These are phyloP conservation scores for Andricus grossulariae DNA, from an alignment of 1,140 invertebrate species.

Conservation along the genomic window DNA sequence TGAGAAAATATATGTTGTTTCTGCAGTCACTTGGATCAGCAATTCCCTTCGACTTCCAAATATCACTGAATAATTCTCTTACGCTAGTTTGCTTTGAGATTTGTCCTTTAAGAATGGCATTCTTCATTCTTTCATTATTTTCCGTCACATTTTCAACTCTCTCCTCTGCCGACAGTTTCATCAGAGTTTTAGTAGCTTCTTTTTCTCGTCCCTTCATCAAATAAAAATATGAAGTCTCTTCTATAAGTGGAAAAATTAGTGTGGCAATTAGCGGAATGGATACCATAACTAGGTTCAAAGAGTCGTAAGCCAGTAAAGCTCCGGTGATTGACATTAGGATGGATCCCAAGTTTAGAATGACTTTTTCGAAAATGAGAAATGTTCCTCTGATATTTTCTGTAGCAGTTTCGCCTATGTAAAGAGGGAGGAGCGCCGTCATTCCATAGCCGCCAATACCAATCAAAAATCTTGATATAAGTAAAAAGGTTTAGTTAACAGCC, in stretches of 20 bases:
- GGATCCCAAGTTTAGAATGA: slow-evolving; percentile 77
- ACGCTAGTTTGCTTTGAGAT: slow-evolving; percentile 47
- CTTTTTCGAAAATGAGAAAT: slow-evolving; percentile 73
- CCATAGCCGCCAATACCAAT: slow-evolving; percentile 76
- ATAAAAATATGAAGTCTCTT: too few relatives aligned
- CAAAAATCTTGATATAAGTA: slow-evolving; percentile 64
- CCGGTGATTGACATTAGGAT: slow-evolving; percentile 76
- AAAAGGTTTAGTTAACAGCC: slow-evolving; percentile 50
- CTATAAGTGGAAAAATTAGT: too few relatives aligned
- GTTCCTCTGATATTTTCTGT: slow-evolving; percentile 76
- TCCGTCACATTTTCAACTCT: slow-evolving; percentile 69
- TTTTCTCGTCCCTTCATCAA: too few relatives aligned
- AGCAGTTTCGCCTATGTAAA: too few relatives aligned
- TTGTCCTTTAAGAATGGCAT: slow-evolving; percentile 76
- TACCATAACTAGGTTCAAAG: too few relatives aligned
- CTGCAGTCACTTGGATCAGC: slow-evolving; percentile 81
- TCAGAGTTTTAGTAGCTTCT: too few relatives aligned
- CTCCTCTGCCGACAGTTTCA: too few relatives aligned
- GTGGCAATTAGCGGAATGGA: too few relatives aligned
- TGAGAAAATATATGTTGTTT: slow-evolving; percentile 85
- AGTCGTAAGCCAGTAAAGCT: too few relatives aligned
- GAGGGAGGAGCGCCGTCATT: slow-evolving; percentile 72
- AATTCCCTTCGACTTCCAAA: slow-evolving; percentile 79
- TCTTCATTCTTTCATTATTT: slow-evolving; percentile 80
- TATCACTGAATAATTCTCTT: slow-evolving; percentile 67